These are phyloP conservation scores for Drosophila parabipectinata DNA, from an alignment of 1,140 invertebrate genomes.

Conservation along the genomic window DNA sequence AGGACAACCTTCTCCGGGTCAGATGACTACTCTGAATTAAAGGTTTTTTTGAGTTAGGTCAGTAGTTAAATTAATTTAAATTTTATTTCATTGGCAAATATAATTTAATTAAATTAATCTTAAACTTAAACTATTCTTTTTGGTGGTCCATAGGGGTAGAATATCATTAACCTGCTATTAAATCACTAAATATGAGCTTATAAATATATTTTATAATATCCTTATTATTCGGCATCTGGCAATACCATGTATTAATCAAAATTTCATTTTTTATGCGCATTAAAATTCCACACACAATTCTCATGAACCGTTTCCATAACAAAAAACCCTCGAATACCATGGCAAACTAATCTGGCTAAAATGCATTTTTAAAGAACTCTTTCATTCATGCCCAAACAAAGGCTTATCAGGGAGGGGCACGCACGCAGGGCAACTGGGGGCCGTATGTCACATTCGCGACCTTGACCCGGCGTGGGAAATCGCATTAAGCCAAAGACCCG, in stretches of 20 bases:
- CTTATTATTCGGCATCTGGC: background rate
- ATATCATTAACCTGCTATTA: too few species aligned
- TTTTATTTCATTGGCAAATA: too few species aligned
- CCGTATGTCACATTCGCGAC: conserved; percentile 38
- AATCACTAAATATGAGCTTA: too few species aligned
- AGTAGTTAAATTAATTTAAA: background rate
- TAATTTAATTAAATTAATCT: too few species aligned
- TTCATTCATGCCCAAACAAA: conserved; percentile 16
- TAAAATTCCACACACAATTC: background rate
- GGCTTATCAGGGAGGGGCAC: background rate
- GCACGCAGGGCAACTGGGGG: background rate
- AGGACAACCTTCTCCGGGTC: background rate
- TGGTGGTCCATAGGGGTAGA: too few species aligned
- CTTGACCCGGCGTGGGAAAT: conserved; percentile 59
- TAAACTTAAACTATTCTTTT: too few species aligned
- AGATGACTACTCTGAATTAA: background rate
- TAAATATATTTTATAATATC: too few species aligned
- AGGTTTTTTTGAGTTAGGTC: conserved; percentile 20
- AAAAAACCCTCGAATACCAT: conserved; percentile 2
- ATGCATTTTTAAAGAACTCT: conserved; percentile 13
- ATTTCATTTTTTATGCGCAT: background rate
- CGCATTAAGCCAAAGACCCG: conserved; percentile 42
- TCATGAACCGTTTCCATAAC: conserved; percentile 6
- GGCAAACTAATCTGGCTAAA: conserved; percentile 31
- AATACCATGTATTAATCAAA: background rate